Evolutionary conservation across 2,888 invertebrate species (phyloP).

Genomic region (Petrolisthes manimaculis): DNA sequence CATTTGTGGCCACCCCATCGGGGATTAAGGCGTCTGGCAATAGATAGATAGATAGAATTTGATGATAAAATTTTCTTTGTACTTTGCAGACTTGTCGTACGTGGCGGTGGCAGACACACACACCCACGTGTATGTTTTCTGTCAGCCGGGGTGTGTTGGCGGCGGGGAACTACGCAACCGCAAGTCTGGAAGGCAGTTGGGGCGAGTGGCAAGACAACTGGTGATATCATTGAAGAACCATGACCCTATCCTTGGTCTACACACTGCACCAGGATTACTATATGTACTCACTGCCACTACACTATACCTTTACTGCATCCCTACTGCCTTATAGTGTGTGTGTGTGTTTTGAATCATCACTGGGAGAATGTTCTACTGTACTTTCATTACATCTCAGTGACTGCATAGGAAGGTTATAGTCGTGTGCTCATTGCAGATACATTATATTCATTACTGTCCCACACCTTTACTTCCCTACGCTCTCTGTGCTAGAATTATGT

Average conservation of each 20-base stretch:
- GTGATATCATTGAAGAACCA: constrained; percentile 61
- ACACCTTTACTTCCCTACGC: background rate
- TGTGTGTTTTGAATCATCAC: too few relatives aligned
- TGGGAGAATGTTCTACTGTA: too few relatives aligned
- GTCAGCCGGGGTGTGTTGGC: constrained; percentile 50
- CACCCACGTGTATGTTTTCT: constrained; percentile 62
- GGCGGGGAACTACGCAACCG: constrained; percentile 62
- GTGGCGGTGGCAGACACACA: constrained; percentile 62
- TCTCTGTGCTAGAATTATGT: background rate
- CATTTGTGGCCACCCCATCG: too few relatives aligned
- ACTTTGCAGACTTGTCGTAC: constrained; percentile 51
- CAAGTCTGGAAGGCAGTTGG: constrained; percentile 50
- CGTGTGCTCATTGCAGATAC: background rate
- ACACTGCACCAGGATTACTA: constrained; percentile 31
- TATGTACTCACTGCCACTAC: constrained; percentile 52
- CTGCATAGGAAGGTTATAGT: background rate
- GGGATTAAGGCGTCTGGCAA: too few relatives aligned
- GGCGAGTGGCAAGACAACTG: constrained; percentile 57
- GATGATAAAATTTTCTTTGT: too few relatives aligned
- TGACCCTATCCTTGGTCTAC: constrained; percentile 50
- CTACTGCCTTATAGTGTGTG: background rate
- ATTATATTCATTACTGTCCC: background rate
- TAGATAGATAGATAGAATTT: too few relatives aligned
- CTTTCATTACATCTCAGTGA: too few relatives aligned
- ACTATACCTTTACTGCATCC: constrained; percentile 37